Conservation (phyloP, 2,888 invertebrate species). For the Heliconius ismenius region DNA sequence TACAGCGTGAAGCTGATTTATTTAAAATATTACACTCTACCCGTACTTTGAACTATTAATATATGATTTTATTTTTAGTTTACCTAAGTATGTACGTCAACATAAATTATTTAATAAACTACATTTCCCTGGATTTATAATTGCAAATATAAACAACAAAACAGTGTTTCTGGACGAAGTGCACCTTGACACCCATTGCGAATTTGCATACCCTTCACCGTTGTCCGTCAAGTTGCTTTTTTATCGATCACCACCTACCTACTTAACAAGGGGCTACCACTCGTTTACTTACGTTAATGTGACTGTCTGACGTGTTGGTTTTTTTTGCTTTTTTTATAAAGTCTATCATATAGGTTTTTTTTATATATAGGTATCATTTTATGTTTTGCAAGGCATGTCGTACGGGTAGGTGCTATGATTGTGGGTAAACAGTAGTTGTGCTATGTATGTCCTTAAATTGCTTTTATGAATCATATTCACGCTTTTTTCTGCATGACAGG, state of each 20-base stretch:
- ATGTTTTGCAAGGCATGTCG: too few species aligned
- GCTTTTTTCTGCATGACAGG: too few species aligned
- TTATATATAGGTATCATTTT: too few species aligned
- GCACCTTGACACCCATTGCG: constrained; percentile 62
- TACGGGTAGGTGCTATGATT: too few species aligned
- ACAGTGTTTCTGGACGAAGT: constrained; percentile 33
- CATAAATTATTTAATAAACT: background rate
- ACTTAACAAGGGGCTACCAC: constrained; percentile 4
- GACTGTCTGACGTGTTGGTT: background rate
- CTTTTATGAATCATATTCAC: too few species aligned
- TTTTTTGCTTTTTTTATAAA: background rate
- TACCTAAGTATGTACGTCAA: too few species aligned
- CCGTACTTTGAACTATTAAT: too few species aligned
- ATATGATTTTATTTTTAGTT: too few species aligned
- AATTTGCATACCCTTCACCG: constrained; percentile 59
- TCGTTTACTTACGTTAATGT: background rate
- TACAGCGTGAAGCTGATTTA: too few species aligned
- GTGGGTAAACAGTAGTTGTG: too few species aligned
- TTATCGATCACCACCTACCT: constrained; percentile 21
- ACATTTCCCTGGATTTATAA: constrained; percentile 26
- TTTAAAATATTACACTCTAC: too few species aligned
- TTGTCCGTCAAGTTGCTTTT: constrained; percentile 38
- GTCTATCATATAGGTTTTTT: background rate
- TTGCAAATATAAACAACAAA: constrained; percentile 10
- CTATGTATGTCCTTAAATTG: too few species aligned